Evolutionary conservation across 2,888 invertebrate genomes (phyloP).

Genomic region (Ectobius pallidus): DNA sequence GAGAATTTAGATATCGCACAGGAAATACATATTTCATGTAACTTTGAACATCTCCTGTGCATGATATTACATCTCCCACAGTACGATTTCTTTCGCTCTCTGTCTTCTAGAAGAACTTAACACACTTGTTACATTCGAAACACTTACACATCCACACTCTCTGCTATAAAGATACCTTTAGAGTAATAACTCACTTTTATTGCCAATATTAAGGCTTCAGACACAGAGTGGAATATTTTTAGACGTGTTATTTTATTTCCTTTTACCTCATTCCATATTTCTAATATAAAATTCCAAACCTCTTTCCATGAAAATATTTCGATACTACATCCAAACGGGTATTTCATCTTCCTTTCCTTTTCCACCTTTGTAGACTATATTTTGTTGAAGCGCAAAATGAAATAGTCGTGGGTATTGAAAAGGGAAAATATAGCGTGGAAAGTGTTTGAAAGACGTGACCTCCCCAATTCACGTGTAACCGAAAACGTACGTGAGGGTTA

Average conservation of each 20-base stretch:
- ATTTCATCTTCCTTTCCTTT: background rate
- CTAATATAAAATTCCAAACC: slow-evolving; percentile 1
- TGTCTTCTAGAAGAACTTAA: too few relatives aligned
- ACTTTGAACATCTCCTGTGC: too few relatives aligned
- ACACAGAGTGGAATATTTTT: background rate
- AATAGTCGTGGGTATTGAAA: background rate
- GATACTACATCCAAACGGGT: background rate
- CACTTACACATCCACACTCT: too few relatives aligned
- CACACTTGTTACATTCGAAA: too few relatives aligned
- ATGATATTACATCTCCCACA: too few relatives aligned
- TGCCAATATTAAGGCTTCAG: slow-evolving; percentile 24
- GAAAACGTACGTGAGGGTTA: too few relatives aligned
- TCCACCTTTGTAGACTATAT: background rate
- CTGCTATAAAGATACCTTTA: too few relatives aligned
- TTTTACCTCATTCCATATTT: background rate
- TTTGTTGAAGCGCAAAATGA: background rate
- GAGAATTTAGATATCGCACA: too few relatives aligned
- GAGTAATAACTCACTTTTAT: slow-evolving; percentile 21
- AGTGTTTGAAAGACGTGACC: slow-evolving; percentile 6
- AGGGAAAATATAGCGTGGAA: background rate
- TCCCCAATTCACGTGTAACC: background rate
- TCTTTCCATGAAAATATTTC: background rate
- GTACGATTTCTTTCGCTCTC: too few relatives aligned
- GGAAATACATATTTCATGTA: too few relatives aligned
- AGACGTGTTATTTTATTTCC: background rate